Percentiles rank a stretch among this genome's conserved stretches.
Evolutionary conservation across 1,140 invertebrate species (phyloP).

Genomic region (Bathynomus jamesi): DNA sequence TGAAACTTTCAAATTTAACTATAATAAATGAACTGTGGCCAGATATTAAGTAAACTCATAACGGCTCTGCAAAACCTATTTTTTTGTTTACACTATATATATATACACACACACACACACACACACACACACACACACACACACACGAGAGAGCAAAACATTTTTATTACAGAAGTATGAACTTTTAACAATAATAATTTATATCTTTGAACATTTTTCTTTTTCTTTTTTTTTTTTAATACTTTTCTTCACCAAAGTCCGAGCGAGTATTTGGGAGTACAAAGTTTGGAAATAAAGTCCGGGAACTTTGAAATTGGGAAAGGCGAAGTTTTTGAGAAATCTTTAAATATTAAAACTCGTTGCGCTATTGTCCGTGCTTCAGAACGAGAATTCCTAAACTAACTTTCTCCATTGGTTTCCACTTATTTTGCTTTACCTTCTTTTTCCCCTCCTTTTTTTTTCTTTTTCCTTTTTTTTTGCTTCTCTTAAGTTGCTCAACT

Average conservation of each 20-base stretch:
- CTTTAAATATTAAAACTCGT: background rate
- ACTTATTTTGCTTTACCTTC: background rate
- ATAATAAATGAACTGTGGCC: no score
- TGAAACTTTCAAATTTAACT: no score
- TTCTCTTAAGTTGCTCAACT: slow-evolving; percentile 7
- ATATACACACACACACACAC: no score
- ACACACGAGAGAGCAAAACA: no score
- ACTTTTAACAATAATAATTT: no score
- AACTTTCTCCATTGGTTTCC: background rate
- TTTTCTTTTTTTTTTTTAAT: background rate
- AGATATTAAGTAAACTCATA: no score
- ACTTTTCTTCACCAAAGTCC: background rate
- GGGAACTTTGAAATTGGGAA: background rate
- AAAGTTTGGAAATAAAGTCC: background rate
- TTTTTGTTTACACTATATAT: no score
- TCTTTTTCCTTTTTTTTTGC: slow-evolving; percentile 10
- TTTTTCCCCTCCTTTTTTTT: background rate
- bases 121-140: no score
- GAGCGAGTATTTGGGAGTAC: background rate
- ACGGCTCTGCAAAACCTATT: no score
- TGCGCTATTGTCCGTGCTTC: background rate
- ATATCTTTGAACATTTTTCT: no score
- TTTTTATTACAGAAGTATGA: no score
- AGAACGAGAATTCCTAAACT: background rate
- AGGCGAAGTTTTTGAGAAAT: background rate